Evolutionary conservation across 2,797 vertebrate species (phyloP), one percentile per base, ranked within the genome.

Genomic region (Telmatherina bonti): DNA sequence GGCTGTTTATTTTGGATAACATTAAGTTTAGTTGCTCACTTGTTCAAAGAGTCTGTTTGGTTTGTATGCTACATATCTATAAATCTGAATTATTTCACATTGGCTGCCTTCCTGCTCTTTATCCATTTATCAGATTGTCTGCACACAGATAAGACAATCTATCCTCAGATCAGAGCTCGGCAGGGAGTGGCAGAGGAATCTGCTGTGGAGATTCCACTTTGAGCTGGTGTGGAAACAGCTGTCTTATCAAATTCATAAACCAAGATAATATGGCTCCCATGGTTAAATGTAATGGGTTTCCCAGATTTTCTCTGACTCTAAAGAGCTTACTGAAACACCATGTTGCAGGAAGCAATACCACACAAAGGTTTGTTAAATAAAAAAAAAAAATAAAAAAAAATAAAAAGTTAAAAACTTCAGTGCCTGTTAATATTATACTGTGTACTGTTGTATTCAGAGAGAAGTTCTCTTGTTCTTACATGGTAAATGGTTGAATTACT

Each of bases 261-360:
- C 62, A 31, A 70, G 68, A 88, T 70, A 83, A 86, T 75, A 60
- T 13, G 69, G 69, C 72, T 83, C 81, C 77, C 60, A 63, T 55
- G 70, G 79, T 64, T 89, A 85, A 79, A 68, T 69, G 31, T 69
- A 83, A 85, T 83, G 53, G 66, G 62, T 78, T 79, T 69, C 64
- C 73, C 61, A 76, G 63, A 66, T 70, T 72, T 71, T 71, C 76
- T 78, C 27, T 58, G 53, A 63, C 43, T 69, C 68, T 69, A 59
- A 68, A 73, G 83, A 33, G 45, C 72, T 62, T 65, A 72, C 63
- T 72, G 38, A 84, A 49, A 51, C 41, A 59, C 49, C 51, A 67
- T 18, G 45, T 26, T 43, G 49, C 5, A 47, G 64, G 55, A 59
- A 54, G 53, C 43, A 9, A 61, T 60, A 45, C 55, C 53, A 38